phyloP scores from a whole-genome alignment of 2,113 vertebrate species.

The Chaetorhynchus papuensis region DNA sequence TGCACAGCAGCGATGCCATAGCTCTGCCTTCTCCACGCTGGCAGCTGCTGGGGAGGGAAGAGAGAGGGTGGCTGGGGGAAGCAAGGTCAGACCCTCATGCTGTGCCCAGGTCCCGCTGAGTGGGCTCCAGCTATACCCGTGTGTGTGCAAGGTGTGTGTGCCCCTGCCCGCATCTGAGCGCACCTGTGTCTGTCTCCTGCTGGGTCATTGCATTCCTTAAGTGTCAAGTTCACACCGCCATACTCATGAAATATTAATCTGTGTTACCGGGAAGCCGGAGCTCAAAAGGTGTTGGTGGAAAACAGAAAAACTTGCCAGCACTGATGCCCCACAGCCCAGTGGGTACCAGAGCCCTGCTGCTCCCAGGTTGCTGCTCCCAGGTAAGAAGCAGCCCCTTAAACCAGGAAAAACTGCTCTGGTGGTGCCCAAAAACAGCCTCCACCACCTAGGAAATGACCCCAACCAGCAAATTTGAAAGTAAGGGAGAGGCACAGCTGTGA shows the following conservation, averaged over 20 bases:
- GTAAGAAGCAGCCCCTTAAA: neutral
- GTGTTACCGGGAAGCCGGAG: neutral
- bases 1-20: conserved; percentile 67
- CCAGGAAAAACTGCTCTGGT: neutral
- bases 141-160: accelerated
- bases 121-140: neutral
- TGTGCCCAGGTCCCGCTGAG: accelerated
- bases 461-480: neutral
- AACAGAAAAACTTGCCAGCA: neutral
- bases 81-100: accelerated
- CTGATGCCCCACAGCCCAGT: accelerated
- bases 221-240: neutral
- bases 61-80: neutral
- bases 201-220: conserved; percentile 1
- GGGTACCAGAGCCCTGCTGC: neutral
- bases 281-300: neutral
- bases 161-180: accelerated
- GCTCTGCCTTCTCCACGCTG: conserved; percentile 8
- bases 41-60: neutral
- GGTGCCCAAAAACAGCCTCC: neutral
- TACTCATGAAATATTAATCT: conserved; percentile 41
- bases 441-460: accelerated
- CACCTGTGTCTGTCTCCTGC: neutral
- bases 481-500: neutral
- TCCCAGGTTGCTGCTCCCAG: neutral